Evolutionary conservation across 2,113 vertebrate species (phyloP), one percentile per base, ranked within the genome.

Genomic region (Megaceryle torquata): DNA sequence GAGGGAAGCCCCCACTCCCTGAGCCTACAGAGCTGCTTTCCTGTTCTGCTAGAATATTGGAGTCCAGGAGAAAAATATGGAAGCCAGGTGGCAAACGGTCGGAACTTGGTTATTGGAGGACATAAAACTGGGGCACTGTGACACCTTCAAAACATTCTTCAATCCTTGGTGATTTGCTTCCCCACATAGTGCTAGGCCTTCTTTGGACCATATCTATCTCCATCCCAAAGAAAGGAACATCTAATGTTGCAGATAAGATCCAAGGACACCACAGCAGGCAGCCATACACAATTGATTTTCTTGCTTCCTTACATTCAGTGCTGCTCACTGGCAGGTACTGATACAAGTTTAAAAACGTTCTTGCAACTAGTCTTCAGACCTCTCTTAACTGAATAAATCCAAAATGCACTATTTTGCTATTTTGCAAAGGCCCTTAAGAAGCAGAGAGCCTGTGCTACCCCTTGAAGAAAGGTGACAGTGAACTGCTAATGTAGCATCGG

Each of bases 191-290:
- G 41, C 69, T 31, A 31, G 65, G 26, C 64, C 43, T 88, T 61
- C 92, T 75, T 17, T 68, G 60, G 71, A 18, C 77, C 70, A 22
- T 68, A 61, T 59, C 72, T 92, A 19, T 95, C 96, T 87, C 91
- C 81, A 63, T 79, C 46, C 70, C 68, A 43, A 87, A 94, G 83
- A 78, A 91, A 84, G 48, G 71, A 68, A 72, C 61, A 65, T 68
- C 65, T 70, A 61, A 63, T 87, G 50, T 31, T 76, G 80, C 69
- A 93, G 95, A 77, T 94, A 93, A 91, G 92, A 96, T 94, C 92
- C 95, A 96, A 95, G 84, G 81, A 76, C 93, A 76, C 61, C 19
- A 13, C 48, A 87, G 90, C 83, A 89, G 93, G 80, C 80, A 95
- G 86, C 82, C 86, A 72, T 2, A 54, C 69, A 50, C 65, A 57